Conservation (phyloP, 92 coral and sea anemone species). For the Heliopora coerulea region DNA sequence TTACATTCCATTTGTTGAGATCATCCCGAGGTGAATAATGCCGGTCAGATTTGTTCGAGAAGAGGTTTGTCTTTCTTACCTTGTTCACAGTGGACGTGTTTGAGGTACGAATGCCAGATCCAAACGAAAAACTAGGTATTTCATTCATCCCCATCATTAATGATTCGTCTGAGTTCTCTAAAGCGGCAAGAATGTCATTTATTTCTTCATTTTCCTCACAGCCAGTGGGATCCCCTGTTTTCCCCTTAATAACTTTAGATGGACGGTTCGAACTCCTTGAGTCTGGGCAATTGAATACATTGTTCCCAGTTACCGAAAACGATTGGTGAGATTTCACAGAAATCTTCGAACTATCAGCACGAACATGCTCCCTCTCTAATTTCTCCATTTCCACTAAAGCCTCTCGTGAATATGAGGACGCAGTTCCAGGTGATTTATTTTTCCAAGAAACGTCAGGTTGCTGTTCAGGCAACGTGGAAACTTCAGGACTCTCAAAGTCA, state of each 20-base stretch:
- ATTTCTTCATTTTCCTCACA: conserved; percentile 49
- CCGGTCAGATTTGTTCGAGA: not conserved
- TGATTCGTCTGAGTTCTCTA: conserved; percentile 78
- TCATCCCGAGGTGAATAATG: too few species aligned
- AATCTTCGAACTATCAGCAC: not conserved
- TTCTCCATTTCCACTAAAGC: not conserved
- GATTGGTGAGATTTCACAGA: not conserved
- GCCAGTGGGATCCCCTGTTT: not conserved
- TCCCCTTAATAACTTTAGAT: not conserved
- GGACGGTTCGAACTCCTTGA: not conserved
- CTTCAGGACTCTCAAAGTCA: conserved; percentile 14
- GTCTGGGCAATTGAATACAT: not conserved
- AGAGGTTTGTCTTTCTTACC: not conserved
- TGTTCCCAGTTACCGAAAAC: not conserved
- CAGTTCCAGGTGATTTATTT: not conserved
- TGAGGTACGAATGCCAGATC: conserved; percentile 52
- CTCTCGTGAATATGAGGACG: not conserved
- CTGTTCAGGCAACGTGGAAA: not conserved
- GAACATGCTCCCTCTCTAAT: not conserved
- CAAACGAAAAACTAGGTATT: conserved; percentile 67
- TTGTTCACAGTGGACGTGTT: too few species aligned
- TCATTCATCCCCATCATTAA: conserved; percentile 62
- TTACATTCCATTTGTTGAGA: too few species aligned
- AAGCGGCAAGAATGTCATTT: conserved; percentile 70
- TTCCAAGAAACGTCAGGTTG: not conserved